A percentile compares a stretch with the other conserved stretches of the same genome.
These are phyloP conservation scores for Leuctra nigra DNA, from an alignment of 2,888 invertebrate genomes.

Conservation along the genomic window DNA sequence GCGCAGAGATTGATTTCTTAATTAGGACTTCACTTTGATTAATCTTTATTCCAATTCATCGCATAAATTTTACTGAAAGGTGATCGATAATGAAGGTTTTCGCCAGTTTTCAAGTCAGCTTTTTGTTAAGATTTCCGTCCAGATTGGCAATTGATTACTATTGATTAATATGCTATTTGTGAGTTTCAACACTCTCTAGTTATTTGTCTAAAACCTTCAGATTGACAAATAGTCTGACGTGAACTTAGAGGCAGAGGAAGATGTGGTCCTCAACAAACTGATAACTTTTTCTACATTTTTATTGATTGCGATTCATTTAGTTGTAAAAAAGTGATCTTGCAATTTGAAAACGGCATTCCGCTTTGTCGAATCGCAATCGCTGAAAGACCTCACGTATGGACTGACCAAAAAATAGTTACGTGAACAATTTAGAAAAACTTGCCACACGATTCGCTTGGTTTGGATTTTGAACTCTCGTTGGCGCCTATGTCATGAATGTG, in stretches of 20 bases:
- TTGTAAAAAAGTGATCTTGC: background rate
- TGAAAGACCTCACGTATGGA: conserved; percentile 9
- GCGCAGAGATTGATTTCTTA: no score
- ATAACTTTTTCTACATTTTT: background rate
- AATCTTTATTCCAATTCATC: no score
- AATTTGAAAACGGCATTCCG: conserved; percentile 10
- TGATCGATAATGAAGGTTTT: no score
- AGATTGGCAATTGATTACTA: background rate
- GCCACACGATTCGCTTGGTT: conserved; percentile 9
- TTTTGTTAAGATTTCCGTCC: background rate
- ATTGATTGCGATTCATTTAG: conserved; percentile 15
- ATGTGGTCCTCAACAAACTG: background rate
- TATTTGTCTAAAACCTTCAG: background rate
- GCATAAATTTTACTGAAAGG: no score
- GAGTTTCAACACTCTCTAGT: background rate
- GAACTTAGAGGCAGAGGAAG: background rate
- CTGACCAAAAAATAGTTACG: conserved; percentile 12
- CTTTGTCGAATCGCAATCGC: background rate
- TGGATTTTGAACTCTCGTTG: background rate
- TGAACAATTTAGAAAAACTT: conserved; percentile 7
- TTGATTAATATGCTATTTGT: background rate
- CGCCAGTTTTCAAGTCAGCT: background rate
- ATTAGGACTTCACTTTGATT: no score
- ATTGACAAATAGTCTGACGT: conserved; percentile 6
- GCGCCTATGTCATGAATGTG: background rate